Evolutionary conservation across 2,797 vertebrate species (phyloP), one percentile per base, ranked within the genome.

Genomic region (Cuniculus paca): DNA sequence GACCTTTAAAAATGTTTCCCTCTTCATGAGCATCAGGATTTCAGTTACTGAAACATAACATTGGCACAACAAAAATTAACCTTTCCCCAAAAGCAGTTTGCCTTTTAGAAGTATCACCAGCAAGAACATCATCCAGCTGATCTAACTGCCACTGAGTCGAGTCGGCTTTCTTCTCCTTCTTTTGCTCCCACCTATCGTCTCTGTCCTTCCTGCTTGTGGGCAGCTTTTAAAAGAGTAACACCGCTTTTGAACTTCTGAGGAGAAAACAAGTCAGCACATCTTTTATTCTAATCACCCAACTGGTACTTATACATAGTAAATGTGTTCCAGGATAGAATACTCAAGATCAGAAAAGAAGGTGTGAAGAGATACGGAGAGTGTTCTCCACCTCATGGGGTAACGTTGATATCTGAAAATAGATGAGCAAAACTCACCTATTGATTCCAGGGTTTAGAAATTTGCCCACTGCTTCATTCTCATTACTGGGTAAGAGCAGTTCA

Each of bases 371-470:
- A 34, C 4, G 26, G 48, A 6, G n/a, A 36, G 16, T 20, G 24
- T 34, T 65, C 20, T 81, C 56, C 14, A 20, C 8, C 2, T 77
- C 2, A 0, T 22, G 36, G 3, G 31, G 9, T 20, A 6, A 2
- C 20, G 22, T 65, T 12, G 7, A 10, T 26, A 28, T 22, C 28
- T 31, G 1, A 28, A 28, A 34, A 45, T 17, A 39, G 26, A 24
- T 12, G 75, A 50, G 6, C 20, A 26, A 26, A 74, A 31, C 63
- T 54, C 7, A 2, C 6, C 13, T 45, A 1, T 2, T 28, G 9
- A 2, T 34, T 20, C 0, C 24, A 26, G 24, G 14, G 19, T 54
- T 63, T 42, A 17, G 61, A 26, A 8, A 14, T 52, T n/a, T 19
- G 31, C 45, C 54, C 26, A 1, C 50, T 12, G 1, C 5, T 52